These are phyloP conservation scores for Drosophila persimilis DNA, from an alignment of 1,140 invertebrate species.

Conservation along the genomic window DNA sequence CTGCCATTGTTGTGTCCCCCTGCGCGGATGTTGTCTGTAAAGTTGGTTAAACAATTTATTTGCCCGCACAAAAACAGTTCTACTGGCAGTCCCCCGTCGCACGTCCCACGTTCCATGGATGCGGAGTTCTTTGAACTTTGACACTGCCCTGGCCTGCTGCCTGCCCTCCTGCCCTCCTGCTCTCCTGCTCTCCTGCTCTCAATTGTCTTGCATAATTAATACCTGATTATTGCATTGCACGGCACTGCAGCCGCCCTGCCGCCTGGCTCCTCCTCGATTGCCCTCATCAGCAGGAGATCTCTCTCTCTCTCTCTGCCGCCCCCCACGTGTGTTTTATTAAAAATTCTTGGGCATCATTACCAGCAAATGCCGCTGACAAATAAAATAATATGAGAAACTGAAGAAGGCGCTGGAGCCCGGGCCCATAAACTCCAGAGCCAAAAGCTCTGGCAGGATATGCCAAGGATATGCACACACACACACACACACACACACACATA, in stretches of 20 bases:
- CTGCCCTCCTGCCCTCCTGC: not conserved
- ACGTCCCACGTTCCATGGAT: not conserved
- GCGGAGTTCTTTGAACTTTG: constrained; percentile 49
- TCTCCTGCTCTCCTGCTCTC: too few relatives aligned
- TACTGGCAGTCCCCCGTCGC: too few relatives aligned
- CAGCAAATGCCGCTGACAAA: constrained; percentile 30
- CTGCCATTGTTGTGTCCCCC: not conserved
- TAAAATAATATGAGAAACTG: constrained; percentile 42
- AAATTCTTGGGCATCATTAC: constrained; percentile 51
- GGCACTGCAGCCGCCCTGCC: not conserved
- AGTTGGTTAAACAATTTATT: constrained; percentile 60
- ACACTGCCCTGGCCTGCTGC: constrained; percentile 22
- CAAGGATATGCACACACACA: too few relatives aligned
- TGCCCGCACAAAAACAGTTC: not conserved
- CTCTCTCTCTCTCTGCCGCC: too few relatives aligned
- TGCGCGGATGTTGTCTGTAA: constrained; percentile 56
- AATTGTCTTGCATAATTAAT: constrained; percentile 36
- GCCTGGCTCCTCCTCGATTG: constrained; percentile 21
- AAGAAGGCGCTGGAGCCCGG: not conserved
- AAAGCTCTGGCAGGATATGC: not conserved
- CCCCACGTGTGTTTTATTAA: constrained; percentile 27
- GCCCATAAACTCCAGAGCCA: constrained; percentile 9
- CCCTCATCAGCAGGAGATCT: constrained; percentile 20
- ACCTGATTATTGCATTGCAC: constrained; percentile 49
- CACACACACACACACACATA: not conserved